Evolutionary conservation across 2,113 vertebrate genomes (phyloP), one percentile per base, ranked within the genome.

Genomic region (Empidonax alnorum): DNA sequence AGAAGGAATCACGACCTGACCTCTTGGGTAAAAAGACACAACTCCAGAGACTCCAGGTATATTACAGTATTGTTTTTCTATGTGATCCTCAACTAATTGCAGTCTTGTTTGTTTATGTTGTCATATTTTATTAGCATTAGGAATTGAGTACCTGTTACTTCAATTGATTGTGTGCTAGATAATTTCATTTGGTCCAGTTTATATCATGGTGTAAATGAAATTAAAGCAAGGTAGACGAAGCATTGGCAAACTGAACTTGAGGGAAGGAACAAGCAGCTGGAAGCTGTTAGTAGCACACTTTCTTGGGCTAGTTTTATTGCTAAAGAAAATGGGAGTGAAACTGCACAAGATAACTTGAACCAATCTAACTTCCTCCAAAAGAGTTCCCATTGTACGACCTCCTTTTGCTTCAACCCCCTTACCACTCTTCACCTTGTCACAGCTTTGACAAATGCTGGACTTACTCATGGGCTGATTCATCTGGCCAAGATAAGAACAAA

Each of bases 11-110:
- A 6, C 98, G 94, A 87, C 97, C 98, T 23, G 98, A 99, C 86
- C 98, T 99, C 63, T 97, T 98, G 37, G 97, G 98, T 42, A 99
- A 99, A 87, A 98, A 99, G 93, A 98, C 98, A 75, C 98, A 99
- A 63, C 97, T 98, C 8, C 98, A 98, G 58, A 98, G 98, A 92
- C 94, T 99, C n/a, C 98, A 98, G 98, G 99, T 99, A 92, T 94
- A 96, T 78, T n/a, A 17, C 37, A 41, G 12, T 44, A 31, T 62
- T 49, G 58, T 37, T 69, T 80, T 23, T 19, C 52, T 3, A 0
- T 66, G 14, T 61, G 77, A 69, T 67, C 19, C 31, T 46, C 39
- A 67, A 63, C 44, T 73, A 55, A 63, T 56, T 69, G 42, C 52
- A 30, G 3, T 76, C 41, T 24, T 31, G 4, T 80, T 91, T 42